phyloP scores from a whole-genome alignment of 2,113 vertebrate genomes.

The Proterorhinus semilunaris region DNA sequence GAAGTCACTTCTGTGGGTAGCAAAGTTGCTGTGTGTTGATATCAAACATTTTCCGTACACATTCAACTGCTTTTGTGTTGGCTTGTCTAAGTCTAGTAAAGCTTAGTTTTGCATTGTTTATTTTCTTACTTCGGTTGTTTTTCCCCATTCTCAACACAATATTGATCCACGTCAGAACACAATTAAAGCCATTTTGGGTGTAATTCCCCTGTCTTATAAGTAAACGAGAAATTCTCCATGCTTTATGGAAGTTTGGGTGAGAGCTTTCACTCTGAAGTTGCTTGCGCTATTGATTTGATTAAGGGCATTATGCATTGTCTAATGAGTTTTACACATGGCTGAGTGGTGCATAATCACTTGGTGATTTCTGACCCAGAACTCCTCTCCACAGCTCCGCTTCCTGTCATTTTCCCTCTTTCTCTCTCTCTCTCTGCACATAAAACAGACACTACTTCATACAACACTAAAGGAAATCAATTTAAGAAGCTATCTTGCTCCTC shows the following conservation, averaged over 20 bases:
- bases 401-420: conserved; percentile 56
- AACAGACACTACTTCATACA: conserved; percentile 57
- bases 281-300: conserved; percentile 97
- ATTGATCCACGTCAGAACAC: conserved; percentile 70
- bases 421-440: conserved; percentile 49
- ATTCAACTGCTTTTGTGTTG: not conserved
- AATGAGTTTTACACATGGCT: conserved; percentile 99
- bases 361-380: conserved; percentile 78
- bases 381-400: conserved; percentile 56
- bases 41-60: no score
- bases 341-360: conserved; percentile 94
- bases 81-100: not conserved
- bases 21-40: not conserved
- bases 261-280: conserved; percentile 91
- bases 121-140: conserved; percentile 54
- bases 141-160: conserved; percentile 42
- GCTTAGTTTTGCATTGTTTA: conserved; percentile 28
- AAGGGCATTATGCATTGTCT: conserved; percentile 98
- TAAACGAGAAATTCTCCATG: conserved; percentile 79
- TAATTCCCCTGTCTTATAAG: conserved; percentile 75
- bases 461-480: conserved; percentile 76
- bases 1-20: not conserved
- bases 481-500: conserved; percentile 54
- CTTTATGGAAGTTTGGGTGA: conserved; percentile 88
- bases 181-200: conserved; percentile 73